Percentiles rank a stretch among this genome's conserved stretches.
phyloP scores from a whole-genome alignment of 2,888 invertebrate species.

The Synergus gifuensis region DNA sequence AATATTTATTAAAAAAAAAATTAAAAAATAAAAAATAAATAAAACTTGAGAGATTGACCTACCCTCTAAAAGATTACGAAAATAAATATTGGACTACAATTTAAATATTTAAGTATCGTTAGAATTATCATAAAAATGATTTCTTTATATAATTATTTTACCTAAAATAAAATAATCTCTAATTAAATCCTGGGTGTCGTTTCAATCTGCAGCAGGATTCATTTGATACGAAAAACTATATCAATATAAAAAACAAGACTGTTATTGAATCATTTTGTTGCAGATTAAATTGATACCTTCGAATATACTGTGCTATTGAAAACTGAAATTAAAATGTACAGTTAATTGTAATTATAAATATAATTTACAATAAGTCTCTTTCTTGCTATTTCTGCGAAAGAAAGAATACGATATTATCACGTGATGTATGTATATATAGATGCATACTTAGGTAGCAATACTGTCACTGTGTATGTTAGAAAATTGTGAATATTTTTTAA shows the following conservation, averaged over 20 bases:
- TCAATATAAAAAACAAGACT: too few species aligned
- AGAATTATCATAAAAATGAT: background rate
- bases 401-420: constrained; percentile 41
- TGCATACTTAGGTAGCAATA: constrained; percentile 48
- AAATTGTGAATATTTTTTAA: constrained; percentile 75
- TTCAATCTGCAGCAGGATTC: too few species aligned
- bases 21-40: too few species aligned
- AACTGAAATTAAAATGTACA: constrained; percentile 6
- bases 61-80: too few species aligned
- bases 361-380: background rate
- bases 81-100: too few species aligned
- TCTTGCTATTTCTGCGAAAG: background rate
- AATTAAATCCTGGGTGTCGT: background rate
- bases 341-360: constrained; percentile 22
- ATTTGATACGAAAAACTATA: too few species aligned
- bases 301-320: constrained; percentile 3
- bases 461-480: constrained; percentile 70
- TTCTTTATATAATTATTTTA: background rate
- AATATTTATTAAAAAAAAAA: background rate
- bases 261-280: background rate
- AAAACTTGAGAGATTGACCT: background rate
- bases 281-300: background rate
- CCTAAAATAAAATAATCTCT: background rate
- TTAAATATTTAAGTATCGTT: background rate
- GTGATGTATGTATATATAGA: constrained; percentile 55